phyloP scores from a whole-genome alignment of 2,797 vertebrate genomes.

The Manis pentadactyla region DNA sequence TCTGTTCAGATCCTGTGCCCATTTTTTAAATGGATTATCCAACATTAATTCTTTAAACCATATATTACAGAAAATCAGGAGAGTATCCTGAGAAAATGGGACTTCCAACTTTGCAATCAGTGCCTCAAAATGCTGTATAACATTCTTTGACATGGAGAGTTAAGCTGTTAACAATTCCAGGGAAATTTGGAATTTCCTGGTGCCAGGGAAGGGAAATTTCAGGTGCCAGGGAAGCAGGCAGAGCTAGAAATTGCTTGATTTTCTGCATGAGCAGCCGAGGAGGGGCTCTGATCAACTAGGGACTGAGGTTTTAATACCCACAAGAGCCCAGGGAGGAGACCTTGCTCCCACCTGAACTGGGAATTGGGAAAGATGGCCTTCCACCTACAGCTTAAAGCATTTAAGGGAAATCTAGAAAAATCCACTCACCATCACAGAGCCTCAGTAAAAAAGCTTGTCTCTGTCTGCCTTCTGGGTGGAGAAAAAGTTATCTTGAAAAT shows the following conservation, averaged over 20 bases:
- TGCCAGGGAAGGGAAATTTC: neutral
- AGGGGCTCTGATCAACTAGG: neutral
- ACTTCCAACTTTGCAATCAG: neutral
- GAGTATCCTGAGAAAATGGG: neutral
- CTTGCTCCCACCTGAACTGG: neutral
- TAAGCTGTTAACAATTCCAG: neutral
- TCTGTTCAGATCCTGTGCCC: too few relatives aligned
- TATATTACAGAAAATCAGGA: neutral
- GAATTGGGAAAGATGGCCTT: neutral
- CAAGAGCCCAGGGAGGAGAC: neutral
- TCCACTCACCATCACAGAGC: neutral
- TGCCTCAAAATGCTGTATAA: neutral
- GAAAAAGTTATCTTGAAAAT: neutral
- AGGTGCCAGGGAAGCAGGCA: neutral
- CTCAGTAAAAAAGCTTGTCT: neutral
- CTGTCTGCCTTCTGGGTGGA: neutral
- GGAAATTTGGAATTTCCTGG: neutral
- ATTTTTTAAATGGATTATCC: too few relatives aligned
- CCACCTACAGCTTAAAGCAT: neutral
- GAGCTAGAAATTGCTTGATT: neutral
- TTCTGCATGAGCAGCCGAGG: neutral
- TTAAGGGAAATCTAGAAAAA: neutral
- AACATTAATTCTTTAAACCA: neutral
- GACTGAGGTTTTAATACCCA: neutral
- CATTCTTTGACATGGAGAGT: neutral